Conservation (phyloP, 2,113 vertebrate genomes). For the Ammodytes dubius region DNA sequence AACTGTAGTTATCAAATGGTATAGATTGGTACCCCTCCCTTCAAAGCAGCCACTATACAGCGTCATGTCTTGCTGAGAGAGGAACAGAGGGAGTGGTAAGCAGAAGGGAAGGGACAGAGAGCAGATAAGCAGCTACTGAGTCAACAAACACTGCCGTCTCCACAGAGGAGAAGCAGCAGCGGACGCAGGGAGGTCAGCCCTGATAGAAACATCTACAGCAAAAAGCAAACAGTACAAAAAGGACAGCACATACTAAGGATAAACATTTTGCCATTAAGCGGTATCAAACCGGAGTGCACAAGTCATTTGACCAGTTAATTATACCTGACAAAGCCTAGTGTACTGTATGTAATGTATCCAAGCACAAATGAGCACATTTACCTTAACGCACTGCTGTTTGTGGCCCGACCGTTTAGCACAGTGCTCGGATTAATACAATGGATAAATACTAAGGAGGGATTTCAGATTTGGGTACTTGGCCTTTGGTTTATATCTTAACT, state of each 20-base stretch:
- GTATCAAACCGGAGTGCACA: conserved; percentile 36
- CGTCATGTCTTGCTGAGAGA: not conserved
- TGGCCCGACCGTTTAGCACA: conserved; percentile 9
- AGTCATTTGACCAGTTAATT: not conserved
- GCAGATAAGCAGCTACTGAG: not conserved
- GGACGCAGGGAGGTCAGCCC: not conserved
- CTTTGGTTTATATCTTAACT: conserved; percentile 1
- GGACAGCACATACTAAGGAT: conserved; percentile 15
- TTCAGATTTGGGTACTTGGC: conserved; percentile 1
- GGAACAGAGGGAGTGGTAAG: not conserved
- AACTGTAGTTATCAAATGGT: not conserved
- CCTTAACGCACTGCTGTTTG: not conserved
- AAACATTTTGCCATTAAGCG: conserved; percentile 18
- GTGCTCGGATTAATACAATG: not conserved
- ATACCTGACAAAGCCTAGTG: not conserved
- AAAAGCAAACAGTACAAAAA: conserved; percentile 7
- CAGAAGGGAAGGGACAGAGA: not conserved
- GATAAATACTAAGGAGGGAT: not conserved
- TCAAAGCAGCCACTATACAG: not conserved
- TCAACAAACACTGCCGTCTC: conserved; percentile 25
- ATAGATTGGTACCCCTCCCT: not conserved
- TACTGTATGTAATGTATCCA: conserved; percentile 6
- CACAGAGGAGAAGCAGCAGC: not conserved
- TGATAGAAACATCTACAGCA: not conserved
- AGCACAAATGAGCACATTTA: conserved; percentile 31